Conservation (phyloP, 2,797 vertebrate genomes). For the Xenopus petersii region DNA sequence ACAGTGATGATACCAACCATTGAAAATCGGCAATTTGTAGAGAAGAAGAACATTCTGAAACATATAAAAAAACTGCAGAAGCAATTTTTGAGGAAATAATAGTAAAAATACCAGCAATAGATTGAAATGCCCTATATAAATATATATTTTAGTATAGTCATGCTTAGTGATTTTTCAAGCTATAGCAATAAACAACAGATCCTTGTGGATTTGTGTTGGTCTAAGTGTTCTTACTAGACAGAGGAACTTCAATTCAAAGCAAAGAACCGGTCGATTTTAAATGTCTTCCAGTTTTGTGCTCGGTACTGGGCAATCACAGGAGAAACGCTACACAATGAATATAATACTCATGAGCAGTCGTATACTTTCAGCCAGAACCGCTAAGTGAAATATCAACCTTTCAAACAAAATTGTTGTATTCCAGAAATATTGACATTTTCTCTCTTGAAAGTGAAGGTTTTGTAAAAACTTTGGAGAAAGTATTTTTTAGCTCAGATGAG, state of each 20-base stretch:
- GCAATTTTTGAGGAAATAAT: no score
- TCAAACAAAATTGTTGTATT: conserved; percentile 12
- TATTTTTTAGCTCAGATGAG: no score
- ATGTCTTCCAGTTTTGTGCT: conserved; percentile 13
- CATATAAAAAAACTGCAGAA: no score
- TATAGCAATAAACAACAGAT: neutral
- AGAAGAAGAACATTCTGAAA: no score
- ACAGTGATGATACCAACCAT: no score
- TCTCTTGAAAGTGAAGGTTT: no score
- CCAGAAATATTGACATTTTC: neutral
- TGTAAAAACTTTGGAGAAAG: no score
- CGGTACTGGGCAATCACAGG: neutral
- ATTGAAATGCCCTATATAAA: no score
- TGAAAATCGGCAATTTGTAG: no score
- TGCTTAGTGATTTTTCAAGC: neutral
- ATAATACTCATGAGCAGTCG: neutral
- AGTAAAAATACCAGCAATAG: no score
- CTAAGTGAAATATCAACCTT: conserved; percentile 25
- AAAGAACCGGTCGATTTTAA: conserved; percentile 21
- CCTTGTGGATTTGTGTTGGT: neutral
- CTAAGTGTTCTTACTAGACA: neutral
- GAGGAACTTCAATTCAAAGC: conserved; percentile 4
- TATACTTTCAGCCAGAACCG: neutral
- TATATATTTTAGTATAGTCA: neutral
- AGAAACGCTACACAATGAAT: conserved; percentile 4